Base-by-base conservation (phyloP, 2,888 invertebrate species). In the Eumacrocentrus americanus region DNA sequence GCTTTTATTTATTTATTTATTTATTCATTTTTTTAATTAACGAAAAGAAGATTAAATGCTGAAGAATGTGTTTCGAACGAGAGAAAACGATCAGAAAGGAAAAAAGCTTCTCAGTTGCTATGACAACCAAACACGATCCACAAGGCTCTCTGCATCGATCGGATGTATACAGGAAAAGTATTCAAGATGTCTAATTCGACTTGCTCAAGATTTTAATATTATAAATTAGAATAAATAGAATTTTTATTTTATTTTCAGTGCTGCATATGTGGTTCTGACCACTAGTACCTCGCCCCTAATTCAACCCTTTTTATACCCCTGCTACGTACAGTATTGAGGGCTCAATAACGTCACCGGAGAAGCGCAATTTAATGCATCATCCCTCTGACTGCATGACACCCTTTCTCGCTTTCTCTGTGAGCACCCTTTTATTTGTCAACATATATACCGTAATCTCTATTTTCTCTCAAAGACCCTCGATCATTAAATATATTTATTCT, bases 331-430 rank as follows among this genome's bases (percentile, higher is more conserved):
- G 9, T 35, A 50, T 35, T 50, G 57, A 16, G 47, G 40, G 25
- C 57, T 50, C 56, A 61, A 58, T 61, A 63, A 60, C 61, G 52
- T 58, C 61, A 62, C 61, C 48, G 54, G 61, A 58, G 51, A 62
- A 58, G 53, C 60, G 47, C 57, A 61, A 61, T 62, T 61, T 58
- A 60, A 63, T 65, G 66, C 61, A 66, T 61, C 61, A 66, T 61
- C 61, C 50, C 60, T 40, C 50, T 54, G 51, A 55, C 34, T 52
- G 54, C 60, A 59, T n/a, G 58, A 46, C 52, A 48, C 58, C 58
- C 23, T 44, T 61, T 59, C n/a, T n/a, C 40, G 50, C 55, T 55
- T 35, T 22, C 22, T 20, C 46, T 60, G 46, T 38, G 29, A 38
- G 35, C 12, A 20, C 47, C 35, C 37, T 29, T 35, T 29, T 46